Evolutionary conservation across 2,113 vertebrate species (phyloP), one percentile per base, ranked within the genome.

Genomic region (Aegithalos caudatus): DNA sequence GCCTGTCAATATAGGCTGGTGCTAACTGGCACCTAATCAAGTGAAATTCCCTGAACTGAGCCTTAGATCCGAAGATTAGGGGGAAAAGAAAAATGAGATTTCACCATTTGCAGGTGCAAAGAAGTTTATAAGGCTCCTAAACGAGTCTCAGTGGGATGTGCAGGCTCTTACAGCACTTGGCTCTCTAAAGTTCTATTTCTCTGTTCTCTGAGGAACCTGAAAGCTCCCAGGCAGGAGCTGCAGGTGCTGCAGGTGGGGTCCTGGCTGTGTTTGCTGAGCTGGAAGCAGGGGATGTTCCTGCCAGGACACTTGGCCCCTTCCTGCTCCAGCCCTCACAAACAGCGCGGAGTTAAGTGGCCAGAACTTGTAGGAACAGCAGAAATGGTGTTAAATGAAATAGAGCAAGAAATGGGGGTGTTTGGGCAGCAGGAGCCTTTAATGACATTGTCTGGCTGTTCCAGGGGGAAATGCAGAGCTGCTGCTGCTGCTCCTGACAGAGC

Each of bases 241-340:
- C 33, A 62, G 69, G 50, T 28, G 45, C 50, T 31, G 48, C 28
- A 12, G 58, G 64, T 37, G 66, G 62, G 85, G 80, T 22, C 33
- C 38, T 71, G 4, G 1, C 48, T 16, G 35, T 19, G 54, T 23
- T 51, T 51, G 24, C 11, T 33, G 69, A 58, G 58, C 33, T 40
- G 45, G 20, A 31, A 33, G 40, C 15, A 23, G 23, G 14, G 38
- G 21, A 1, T 20, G 14, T 80, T 16, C 10, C 42, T 48, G 33
- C 28, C 5, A 0, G 0, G 3, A 17, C 15, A 1, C 44, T 38
- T 12, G 37, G 79, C 57, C 72, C 21, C 37, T 57, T 50, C 28
- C 40, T 28, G 1, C 4, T 44, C 2, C 78, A 66, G 54, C 42
- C 47, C 27, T 4, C 5, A 0, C 38, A 45, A 61, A n/a, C 47